Base-by-base conservation (phyloP, 2,113 vertebrate genomes). In the Crypturellus undulatus region DNA sequence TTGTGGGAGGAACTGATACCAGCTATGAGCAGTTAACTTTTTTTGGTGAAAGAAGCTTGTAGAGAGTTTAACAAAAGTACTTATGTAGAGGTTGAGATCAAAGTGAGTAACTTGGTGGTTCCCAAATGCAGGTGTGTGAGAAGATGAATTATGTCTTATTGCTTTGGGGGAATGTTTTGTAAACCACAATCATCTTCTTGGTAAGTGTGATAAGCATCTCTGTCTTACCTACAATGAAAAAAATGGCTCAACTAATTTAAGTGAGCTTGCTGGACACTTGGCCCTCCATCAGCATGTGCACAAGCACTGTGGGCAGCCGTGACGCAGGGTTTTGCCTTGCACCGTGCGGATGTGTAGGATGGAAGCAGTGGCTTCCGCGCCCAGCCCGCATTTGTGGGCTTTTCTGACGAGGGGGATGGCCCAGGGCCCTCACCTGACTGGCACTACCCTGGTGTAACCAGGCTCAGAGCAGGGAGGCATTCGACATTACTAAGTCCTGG, bases 301-400 rank as follows among this genome's bases (percentile, higher is more conserved):
- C 32, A 56, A 0, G 32, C 63, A 1, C 40, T 10, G 20, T 51
- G 40, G 13, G 30, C 26, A 56, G 17, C 52, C 71, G 20, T 12
- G 26, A 32, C 34, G 4, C 15, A 63, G 36, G 38, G 40, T 12
- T n/a, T 32, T 0, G 1, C 38, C 25, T 38, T 68, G 30, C 4
- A 45, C 15, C 17, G 17, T 45, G 43, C 14, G 14, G 26, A 20
- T 19, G 52, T 16, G 24, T 7, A 6, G 49, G 54, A 42, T 30
- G 25, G 49, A 26, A 78, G 20, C 5, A 20, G 32, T 17, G 43
- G 20, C 34, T 69, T 68, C 38, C 24, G 45, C 18, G 4, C 16
- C 38, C 25, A 6, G 0, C 19, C 42, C 36, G 30, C 73, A 22
- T 12, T 17, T 8, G 40, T 9, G 4, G 17, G 9, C 24, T 49